phyloP scores from a whole-genome alignment of 2,888 invertebrate genomes.

The Cinara cedri region DNA sequence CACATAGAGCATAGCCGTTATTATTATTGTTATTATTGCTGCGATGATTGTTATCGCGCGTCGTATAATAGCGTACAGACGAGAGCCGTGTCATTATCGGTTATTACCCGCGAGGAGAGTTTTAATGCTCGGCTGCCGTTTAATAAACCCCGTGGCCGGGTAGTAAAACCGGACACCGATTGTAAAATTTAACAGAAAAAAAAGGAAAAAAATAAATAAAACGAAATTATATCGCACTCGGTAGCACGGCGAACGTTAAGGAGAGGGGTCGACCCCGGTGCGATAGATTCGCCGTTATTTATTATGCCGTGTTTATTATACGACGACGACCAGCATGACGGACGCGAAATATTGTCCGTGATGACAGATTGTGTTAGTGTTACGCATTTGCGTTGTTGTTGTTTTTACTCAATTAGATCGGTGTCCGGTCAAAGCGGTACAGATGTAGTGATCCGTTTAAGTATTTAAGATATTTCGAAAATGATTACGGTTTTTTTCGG shows the following conservation, averaged over 20 bases:
- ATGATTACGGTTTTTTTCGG: too few species aligned
- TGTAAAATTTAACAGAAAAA: slow-evolving; percentile 47
- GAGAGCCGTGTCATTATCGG: slow-evolving; percentile 40
- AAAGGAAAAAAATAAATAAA: too few species aligned
- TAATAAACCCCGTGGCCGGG: slow-evolving; percentile 54
- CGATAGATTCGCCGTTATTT: slow-evolving; percentile 22
- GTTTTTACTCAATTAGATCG: slow-evolving; percentile 12
- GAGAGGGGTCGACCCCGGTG: slow-evolving; percentile 22
- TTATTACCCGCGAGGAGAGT: slow-evolving; percentile 41
- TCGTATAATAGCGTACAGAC: not conserved
- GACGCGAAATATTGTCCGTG: slow-evolving; percentile 38
- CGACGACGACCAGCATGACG: slow-evolving; percentile 19
- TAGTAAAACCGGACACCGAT: slow-evolving; percentile 51
- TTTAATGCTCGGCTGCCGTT: slow-evolving; percentile 47
- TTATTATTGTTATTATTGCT: slow-evolving; percentile 28
- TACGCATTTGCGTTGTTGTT: not conserved
- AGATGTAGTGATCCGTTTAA: too few species aligned
- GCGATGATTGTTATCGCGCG: slow-evolving; percentile 39
- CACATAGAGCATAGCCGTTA: slow-evolving; percentile 20
- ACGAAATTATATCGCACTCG: slow-evolving; percentile 45
- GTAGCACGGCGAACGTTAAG: slow-evolving; percentile 8
- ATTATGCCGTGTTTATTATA: not conserved
- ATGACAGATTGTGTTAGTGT: slow-evolving; percentile 26
- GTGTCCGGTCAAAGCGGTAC: too few species aligned
- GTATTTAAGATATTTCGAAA: too few species aligned